Conservation (phyloP, 2,888 invertebrate species). For the Ornithoptera alexandrae region DNA sequence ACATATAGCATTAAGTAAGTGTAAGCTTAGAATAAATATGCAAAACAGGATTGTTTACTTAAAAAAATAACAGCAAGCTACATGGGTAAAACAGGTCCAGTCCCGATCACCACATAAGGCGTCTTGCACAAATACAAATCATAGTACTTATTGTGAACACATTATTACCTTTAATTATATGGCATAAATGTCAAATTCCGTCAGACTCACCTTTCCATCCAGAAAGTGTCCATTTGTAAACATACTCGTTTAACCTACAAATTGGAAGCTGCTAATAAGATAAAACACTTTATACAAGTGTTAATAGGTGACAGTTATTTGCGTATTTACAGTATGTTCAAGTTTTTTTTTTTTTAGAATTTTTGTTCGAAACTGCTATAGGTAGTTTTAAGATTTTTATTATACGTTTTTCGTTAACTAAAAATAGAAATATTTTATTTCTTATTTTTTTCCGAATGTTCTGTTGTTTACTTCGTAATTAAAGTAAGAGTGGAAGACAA, state of each 20-base stretch:
- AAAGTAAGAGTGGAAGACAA: neutral
- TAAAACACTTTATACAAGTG: constrained; percentile 56
- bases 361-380: constrained; percentile 30
- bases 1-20: no score
- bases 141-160: neutral
- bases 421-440: no score
- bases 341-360: constrained; percentile 31
- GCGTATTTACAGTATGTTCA: constrained; percentile 32
- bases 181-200: constrained; percentile 22
- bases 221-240: constrained; percentile 25
- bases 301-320: constrained; percentile 56
- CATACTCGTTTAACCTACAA: constrained; percentile 42
- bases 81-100: constrained; percentile 12
- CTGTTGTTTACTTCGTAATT: neutral
- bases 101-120: constrained; percentile 19
- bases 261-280: constrained; percentile 56
- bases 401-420: no score
- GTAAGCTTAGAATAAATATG: no score
- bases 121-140: constrained; percentile 1
- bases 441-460: neutral
- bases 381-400: constrained; percentile 20
- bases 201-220: neutral
- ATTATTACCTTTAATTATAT: neutral
- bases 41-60: no score
- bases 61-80: constrained; percentile 1